phyloP scores from a whole-genome alignment of 2,888 invertebrate species.

The Liodrosophila aerea region DNA sequence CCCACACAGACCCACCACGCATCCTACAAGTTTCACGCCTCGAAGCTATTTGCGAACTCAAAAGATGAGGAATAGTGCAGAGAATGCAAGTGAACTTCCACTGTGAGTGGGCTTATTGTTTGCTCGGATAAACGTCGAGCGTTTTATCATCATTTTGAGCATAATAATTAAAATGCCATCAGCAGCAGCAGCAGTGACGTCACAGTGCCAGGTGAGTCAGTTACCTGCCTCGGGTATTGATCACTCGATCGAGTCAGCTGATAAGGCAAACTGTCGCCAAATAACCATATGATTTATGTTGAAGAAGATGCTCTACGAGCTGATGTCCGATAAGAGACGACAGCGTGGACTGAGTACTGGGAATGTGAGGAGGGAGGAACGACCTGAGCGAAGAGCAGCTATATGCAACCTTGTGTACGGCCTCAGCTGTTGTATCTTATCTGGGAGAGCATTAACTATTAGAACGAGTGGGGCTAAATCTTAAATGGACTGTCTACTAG shows the following conservation, averaged over 20 bases:
- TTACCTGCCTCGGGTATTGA: conserved; percentile 46
- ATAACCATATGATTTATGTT: conserved; percentile 44
- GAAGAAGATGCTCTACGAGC: conserved; percentile 8
- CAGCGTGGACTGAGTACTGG: background rate
- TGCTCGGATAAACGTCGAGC: conserved; percentile 53
- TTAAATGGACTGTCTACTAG: no score
- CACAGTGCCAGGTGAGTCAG: conserved; percentile 39
- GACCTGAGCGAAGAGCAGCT: no score
- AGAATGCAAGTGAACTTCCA: background rate
- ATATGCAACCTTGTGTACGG: no score
- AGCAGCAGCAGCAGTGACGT: conserved; percentile 43
- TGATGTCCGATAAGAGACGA: conserved; percentile 23
- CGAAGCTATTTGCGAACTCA: conserved; percentile 76
- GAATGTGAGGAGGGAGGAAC: background rate
- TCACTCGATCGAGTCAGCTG: conserved; percentile 40
- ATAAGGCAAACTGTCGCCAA: conserved; percentile 52
- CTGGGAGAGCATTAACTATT: no score
- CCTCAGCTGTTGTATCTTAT: no score
- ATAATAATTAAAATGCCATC: conserved; percentile 81
- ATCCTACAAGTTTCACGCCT: conserved; percentile 76
- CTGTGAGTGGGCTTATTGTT: conserved; percentile 9
- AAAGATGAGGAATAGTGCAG: conserved; percentile 3
- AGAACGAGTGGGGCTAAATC: no score
- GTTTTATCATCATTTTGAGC: conserved; percentile 32
- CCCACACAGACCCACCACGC: conserved; percentile 35